A percentile compares a stretch with the other conserved stretches of the same genome.
phyloP scores from a whole-genome alignment of 2,113 vertebrate genomes.

The Carettochelys insculpta region DNA sequence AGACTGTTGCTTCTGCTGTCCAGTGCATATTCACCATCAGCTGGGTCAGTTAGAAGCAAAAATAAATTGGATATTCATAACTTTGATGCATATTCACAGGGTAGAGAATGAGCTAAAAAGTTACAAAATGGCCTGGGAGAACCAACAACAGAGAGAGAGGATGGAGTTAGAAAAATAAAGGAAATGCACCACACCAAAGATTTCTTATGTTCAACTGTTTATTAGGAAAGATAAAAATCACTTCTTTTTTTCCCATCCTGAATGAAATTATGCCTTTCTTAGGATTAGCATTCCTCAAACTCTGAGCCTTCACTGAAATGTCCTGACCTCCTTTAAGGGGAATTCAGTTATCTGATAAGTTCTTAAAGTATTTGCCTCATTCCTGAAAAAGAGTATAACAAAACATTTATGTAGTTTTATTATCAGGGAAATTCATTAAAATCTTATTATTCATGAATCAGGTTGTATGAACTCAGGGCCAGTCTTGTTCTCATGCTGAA shows the following conservation, averaged over 20 bases:
- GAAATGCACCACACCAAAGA: rapidly evolving
- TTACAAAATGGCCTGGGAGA: neutral
- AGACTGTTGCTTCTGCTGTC: neutral
- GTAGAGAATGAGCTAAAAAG: neutral
- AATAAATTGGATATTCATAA: neutral
- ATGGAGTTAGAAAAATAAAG: neutral
- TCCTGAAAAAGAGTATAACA: neutral
- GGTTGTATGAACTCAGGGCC: neutral
- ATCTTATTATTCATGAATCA: neutral
- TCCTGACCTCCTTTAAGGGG: neutral
- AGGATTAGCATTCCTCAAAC: neutral
- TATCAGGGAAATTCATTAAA: rapidly evolving
- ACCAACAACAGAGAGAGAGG: neutral
- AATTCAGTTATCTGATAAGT: neutral
- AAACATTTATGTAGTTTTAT: neutral
- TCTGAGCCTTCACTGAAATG: neutral
- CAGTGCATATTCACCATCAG: neutral
- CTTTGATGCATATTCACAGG: neutral
- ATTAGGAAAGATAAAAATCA: neutral
- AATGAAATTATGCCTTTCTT: neutral
- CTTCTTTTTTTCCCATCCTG: neutral
- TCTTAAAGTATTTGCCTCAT: neutral
- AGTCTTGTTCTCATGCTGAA: neutral
- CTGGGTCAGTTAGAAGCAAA: neutral
- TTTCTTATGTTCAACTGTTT: neutral